Percentiles rank a stretch among this genome's conserved stretches.
Conservation (phyloP, 2,797 vertebrate species). For the Pseudomugil tenellus region DNA sequence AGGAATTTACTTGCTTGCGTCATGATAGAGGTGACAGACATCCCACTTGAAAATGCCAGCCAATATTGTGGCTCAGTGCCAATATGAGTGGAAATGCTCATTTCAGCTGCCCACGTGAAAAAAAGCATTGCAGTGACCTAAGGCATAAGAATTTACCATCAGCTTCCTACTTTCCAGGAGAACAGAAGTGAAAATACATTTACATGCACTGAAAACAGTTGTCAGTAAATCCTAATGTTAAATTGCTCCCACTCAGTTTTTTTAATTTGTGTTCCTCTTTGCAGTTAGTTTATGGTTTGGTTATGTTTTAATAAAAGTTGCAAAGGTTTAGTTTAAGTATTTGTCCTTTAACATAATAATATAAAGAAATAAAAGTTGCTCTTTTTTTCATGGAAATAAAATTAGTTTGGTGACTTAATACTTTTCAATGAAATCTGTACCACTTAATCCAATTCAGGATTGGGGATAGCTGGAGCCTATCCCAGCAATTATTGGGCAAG, state of each 20-base stretch:
- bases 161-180: not conserved
- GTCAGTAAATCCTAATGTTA: not conserved
- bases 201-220: not conserved
- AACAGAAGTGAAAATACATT: slow-evolving; percentile 7
- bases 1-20: not conserved
- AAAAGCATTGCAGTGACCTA: not conserved
- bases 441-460: too few species aligned
- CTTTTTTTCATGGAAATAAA: too few species aligned
- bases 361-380: not conserved
- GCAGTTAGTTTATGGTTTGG: too few species aligned
- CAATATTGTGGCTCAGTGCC: not conserved
- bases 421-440: too few species aligned
- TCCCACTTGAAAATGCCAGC: not conserved
- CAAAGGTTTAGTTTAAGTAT: not conserved
- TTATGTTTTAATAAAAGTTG: not conserved
- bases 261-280: not conserved
- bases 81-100: not conserved
- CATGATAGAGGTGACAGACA: not conserved
- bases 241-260: not conserved
- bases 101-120: not conserved
- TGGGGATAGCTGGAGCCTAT: too few species aligned
- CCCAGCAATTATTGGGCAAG: too few species aligned
- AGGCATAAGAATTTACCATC: not conserved
- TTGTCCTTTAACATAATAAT: not conserved
- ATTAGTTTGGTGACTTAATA: not conserved